Evolutionary conservation across 2,888 invertebrate genomes (phyloP), one percentile per base, ranked within the genome.

Genomic region (Junonia oenone): DNA sequence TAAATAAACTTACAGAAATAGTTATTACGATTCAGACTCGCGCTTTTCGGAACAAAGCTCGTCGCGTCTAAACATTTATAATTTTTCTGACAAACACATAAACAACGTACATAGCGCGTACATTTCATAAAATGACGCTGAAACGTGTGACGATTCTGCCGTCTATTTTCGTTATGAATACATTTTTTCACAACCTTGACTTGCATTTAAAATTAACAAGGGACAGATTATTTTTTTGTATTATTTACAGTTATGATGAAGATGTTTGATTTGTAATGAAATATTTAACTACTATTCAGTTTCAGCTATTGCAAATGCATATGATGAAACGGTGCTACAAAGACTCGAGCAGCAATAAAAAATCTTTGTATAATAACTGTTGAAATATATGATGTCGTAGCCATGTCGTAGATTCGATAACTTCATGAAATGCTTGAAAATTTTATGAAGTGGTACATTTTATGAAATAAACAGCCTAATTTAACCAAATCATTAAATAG

Each of bases 111-210:
- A 43, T 6, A 26, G n/a, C 9, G 8, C 13, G 15, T 13, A 22
- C 31, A 22, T 51, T 29, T 51, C 31, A 43, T 40, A 51, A 43
- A 51, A 51, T 55, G 50, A 61, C 55, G 54, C 49, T 51, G 60
- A 48, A 64, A 61, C 55, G 61, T 56, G 63, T 64, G 65, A 65
- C 64, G 61, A 63, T 62, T 63, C 19, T 17, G 15, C 11, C 38
- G 14, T 49, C 62, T 55, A 45, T 60, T 52, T 55, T 49, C 37
- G n/a, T 51, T 51, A 56, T 55, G 63, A 65, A 70, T 65, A 65
- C 62, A 47, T 64, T 62, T 65, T 67, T 67, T 62, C 63, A 60
- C 59, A 56, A 61, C 71, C 73, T 71, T 71, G 69, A 71, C 67
- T 69, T 64, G 64, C 61, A 56, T 59, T 43, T 59, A 60, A 51